phyloP scores from a whole-genome alignment of 2,113 vertebrate genomes.

The Sminthopsis crassicaudata region DNA sequence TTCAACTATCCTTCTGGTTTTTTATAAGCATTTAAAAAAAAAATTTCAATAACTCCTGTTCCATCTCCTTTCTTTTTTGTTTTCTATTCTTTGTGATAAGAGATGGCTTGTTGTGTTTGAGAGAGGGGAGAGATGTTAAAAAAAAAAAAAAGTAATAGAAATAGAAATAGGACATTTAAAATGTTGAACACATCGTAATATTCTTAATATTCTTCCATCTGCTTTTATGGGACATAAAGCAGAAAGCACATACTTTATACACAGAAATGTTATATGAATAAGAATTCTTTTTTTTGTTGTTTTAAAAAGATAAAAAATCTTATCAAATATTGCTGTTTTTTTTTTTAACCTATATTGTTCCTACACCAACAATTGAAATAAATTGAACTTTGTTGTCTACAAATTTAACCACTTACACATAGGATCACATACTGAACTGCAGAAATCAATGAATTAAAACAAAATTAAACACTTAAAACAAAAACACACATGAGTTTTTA shows the following conservation, averaged over 20 bases:
- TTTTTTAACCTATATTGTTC: constrained; percentile 71
- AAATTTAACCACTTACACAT: constrained; percentile 74
- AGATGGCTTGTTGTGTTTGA: neutral
- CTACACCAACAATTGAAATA: constrained; percentile 74
- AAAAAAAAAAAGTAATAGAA: neutral
- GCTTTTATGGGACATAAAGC: constrained; percentile 65
- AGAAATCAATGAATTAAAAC: constrained; percentile 75
- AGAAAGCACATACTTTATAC: constrained; percentile 64
- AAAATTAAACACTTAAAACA: constrained; percentile 72
- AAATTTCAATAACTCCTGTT: neutral
- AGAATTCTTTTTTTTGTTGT: constrained; percentile 61
- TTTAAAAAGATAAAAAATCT: constrained; percentile 73
- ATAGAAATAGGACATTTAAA: constrained; percentile 37
- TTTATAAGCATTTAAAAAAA: neutral
- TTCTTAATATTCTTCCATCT: constrained; percentile 56
- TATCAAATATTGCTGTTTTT: constrained; percentile 74
- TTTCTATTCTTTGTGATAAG: constrained; percentile 1
- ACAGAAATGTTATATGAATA: constrained; percentile 67
- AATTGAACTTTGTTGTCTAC: constrained; percentile 71
- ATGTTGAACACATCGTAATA: constrained; percentile 50
- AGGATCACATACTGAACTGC: constrained; percentile 66
- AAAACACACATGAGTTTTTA: constrained; percentile 61
- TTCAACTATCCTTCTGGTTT: neutral
- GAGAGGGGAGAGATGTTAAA: neutral
- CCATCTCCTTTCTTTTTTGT: neutral